Conservation (phyloP, 2,113 vertebrate species). For the human (Homo sapiens) region GRCh38 chr9:10379501-10380000, state of each 20-base stretch:
- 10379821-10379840: not conserved
- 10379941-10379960: not conserved
- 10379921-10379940: not conserved
- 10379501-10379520: slow-evolving; percentile 24
- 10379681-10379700: not conserved
- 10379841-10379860: not conserved
- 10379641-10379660: not conserved
- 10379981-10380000: not conserved
- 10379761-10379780: not conserved
- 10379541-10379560: not conserved
- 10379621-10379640: not conserved
- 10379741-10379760: not conserved
- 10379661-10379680: not conserved
- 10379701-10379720: not conserved
- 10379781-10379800: not conserved
- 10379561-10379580: not conserved
- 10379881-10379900: not conserved
- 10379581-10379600: not conserved
- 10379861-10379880: not conserved
- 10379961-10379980: not conserved
- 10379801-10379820: not conserved
- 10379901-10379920: not conserved
- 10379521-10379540: not conserved
- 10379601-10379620: slow-evolving; percentile 11
- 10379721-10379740: not conserved